Base-by-base conservation (phyloP, 1,140 invertebrate species). In the Episyrphus balteatus region DNA sequence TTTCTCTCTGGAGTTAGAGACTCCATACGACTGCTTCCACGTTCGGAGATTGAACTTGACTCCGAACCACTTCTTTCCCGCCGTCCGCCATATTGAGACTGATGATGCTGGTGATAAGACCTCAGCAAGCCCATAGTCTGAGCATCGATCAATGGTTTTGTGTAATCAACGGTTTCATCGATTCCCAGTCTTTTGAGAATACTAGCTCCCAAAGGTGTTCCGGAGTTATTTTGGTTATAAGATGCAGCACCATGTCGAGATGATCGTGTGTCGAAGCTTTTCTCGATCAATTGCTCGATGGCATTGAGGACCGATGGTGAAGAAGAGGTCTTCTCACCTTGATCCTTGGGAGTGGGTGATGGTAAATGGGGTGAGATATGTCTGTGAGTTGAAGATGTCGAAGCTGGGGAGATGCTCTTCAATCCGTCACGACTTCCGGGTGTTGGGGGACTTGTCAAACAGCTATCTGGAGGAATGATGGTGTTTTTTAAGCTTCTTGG, bases 251-350 rank as follows among this genome's bases (percentile, higher is more conserved):
- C 73, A n/a, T 72, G 71, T 68, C 88, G 82, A 42, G 83, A 74
- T 11, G 79, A 76, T 26, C 89, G 75, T 14, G 88, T 88, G 61
- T 94, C 92, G 63, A 98, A 97, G 69, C 92, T 96, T 66, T 95
- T 95, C 63, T 96, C 92, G 63, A 98, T 97, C 48, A 98, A 75
- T 61, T 93, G 93, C 70, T 98, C 92, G 56, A 97, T 91, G 8
- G 92, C 92, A 67, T 92, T 93, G 5, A 96, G 71, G 15, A 96
- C 92, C 0, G 92, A 95, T 5, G 86, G 86, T 1, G 82, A 84
- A 2, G 82, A 83, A 1, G 59, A 64, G 51, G 65, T 63, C 17
- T 62, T 70, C 19, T 53, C 48, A 6, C 46, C 41, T 26, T 5
- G 21, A 10, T 54, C 52, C 13, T 48, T 49, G 2, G 49, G 41